Evolutionary conservation across 2,888 invertebrate species (phyloP), one percentile per base, ranked within the genome.

Genomic region (Synanthedon tipuliformis): DNA sequence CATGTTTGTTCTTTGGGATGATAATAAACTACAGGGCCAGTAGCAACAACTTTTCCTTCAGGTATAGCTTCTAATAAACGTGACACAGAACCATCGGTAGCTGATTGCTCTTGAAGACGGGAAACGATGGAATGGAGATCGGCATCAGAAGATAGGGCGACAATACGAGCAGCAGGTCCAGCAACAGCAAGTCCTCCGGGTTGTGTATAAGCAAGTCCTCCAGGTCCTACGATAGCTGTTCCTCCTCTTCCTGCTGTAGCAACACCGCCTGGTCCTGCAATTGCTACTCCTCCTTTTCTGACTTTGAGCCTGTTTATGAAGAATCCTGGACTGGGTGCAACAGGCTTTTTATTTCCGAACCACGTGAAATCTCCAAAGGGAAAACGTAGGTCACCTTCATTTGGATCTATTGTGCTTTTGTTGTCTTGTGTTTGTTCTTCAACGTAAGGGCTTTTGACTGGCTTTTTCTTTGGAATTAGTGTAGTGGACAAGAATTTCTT

Each of bases 251-350:
- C 94, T 1, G 93, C 94, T 0, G 93, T 94, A 0, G 94, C 94
- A 11, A 93, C 92, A 41, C 94, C 94, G n/a, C 93, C 93, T 0
- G 94, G 94, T 0, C 94, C 94, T 2, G 94, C 94, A 52, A 94
- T 94, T 0, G 94, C 93, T 5, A 94, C 93, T 13, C 94, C 94
- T 3, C 94, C 94, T 70, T 90, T 90, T 56, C 91, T 87, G 16
- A 94, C 93, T 72, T 90, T 92, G 23, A 94, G 69, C 60, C 88
- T 89, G 59, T 92, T 91, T 54, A 93, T 92, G 57, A 92, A 91
- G 58, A 93, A 91, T 2, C 92, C 92, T 56, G 88, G 89, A 57
- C 89, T 89, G 0, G 88, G 81, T 4, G 71, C 74, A 3, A 72
- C 63, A 13, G 80, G 78, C 53, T 73, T 79, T 56, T 62, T 76